These are phyloP conservation scores for Peribatodes rhomboidaria DNA, from an alignment of 2,888 invertebrate genomes.

Conservation along the genomic window DNA sequence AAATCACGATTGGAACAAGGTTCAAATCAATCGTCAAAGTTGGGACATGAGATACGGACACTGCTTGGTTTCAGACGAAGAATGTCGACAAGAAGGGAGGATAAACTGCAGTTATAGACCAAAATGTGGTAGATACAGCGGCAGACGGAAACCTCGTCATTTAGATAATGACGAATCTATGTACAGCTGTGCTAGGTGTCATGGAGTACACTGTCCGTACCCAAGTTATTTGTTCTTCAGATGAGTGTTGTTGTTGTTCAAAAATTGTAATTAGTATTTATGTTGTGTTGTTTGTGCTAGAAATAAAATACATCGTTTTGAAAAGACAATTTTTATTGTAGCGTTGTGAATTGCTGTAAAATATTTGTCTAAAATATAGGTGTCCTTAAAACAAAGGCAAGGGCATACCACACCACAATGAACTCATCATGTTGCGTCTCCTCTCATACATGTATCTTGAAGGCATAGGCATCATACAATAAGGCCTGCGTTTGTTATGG, in stretches of 20 bases:
- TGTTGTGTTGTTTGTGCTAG: neutral
- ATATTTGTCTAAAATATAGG: neutral
- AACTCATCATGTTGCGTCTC: neutral
- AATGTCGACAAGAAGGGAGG: conserved; percentile 18
- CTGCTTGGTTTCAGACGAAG: conserved; percentile 17
- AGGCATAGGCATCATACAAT: conserved; percentile 19
- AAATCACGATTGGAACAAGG: conserved; percentile 12
- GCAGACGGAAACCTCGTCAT: conserved; percentile 22
- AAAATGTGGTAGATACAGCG: conserved; percentile 26
- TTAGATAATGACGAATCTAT: conserved; percentile 30
- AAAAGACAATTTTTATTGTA: neutral
- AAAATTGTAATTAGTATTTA: conserved; percentile 9
- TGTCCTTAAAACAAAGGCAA: conserved; percentile 8
- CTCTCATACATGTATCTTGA: conserved; percentile 9
- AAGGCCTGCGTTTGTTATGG: neutral
- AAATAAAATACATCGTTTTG: neutral
- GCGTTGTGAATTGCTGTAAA: neutral
- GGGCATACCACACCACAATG: conserved; percentile 22
- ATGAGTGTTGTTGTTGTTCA: conserved; percentile 32
- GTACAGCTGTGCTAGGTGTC: conserved; percentile 55
- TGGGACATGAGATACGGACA: conserved; percentile 21
- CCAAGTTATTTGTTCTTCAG: conserved; percentile 63
- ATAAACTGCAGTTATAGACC: conserved; percentile 33
- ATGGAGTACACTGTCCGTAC: conserved; percentile 59
- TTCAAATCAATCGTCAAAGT: conserved; percentile 4